These are phyloP conservation scores for Oreonectes daqikongensis DNA, from an alignment of 2,797 vertebrate genomes.

Conservation along the genomic window DNA sequence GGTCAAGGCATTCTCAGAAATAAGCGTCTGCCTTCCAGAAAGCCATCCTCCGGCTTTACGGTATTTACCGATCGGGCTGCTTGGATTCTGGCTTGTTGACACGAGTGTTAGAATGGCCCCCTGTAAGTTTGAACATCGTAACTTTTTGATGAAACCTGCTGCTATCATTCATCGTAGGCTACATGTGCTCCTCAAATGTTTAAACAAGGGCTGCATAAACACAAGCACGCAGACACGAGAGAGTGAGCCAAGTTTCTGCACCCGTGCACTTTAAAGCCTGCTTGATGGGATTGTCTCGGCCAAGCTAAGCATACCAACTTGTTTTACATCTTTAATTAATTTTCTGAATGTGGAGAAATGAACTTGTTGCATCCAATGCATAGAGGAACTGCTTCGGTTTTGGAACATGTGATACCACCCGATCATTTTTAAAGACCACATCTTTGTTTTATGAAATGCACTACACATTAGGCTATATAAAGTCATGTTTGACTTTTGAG, in stretches of 20 bases:
- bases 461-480: slow-evolving; percentile 9
- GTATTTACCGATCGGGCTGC: slow-evolving; percentile 77
- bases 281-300: slow-evolving; percentile 63
- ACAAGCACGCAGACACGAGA: slow-evolving; percentile 59
- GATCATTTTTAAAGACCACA: slow-evolving; percentile 22
- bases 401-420: neutral
- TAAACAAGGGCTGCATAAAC: slow-evolving; percentile 75
- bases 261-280: slow-evolving; percentile 67
- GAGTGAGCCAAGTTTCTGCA: slow-evolving; percentile 59
- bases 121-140: slow-evolving; percentile 66
- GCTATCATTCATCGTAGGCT: slow-evolving; percentile 73
- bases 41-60: slow-evolving; percentile 53
- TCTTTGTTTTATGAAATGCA: slow-evolving; percentile 13
- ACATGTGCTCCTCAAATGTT: slow-evolving; percentile 82
- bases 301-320: slow-evolving; percentile 64
- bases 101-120: slow-evolving; percentile 76
- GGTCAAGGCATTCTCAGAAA: slow-evolving; percentile 68
- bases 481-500: slow-evolving; percentile 4
- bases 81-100: slow-evolving; percentile 73
- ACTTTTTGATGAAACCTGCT: slow-evolving; percentile 78
- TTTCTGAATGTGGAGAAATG: slow-evolving; percentile 57
- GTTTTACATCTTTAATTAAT: slow-evolving; percentile 65
- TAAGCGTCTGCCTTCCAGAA: slow-evolving; percentile 59
- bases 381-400: slow-evolving; percentile 15
- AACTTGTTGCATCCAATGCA: slow-evolving; percentile 41